Evolutionary conservation across 30 jellyfish, hydroid and myxozoan species (phyloP).

Genomic region (Aurelia aurita): DNA sequence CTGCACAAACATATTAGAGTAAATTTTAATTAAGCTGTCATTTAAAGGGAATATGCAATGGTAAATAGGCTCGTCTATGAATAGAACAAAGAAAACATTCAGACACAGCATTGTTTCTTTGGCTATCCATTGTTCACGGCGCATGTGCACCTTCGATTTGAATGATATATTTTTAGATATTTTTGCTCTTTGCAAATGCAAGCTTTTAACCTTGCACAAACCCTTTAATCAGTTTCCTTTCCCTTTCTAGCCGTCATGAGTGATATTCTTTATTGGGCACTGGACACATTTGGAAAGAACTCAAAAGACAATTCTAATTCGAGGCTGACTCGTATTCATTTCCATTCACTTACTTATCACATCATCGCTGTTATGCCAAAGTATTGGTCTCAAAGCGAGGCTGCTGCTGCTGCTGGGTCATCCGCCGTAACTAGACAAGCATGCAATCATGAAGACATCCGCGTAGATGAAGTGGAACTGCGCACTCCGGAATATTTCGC

Average conservation of each 20-base stretch:
- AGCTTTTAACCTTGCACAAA: no score
- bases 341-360: constrained; percentile 86
- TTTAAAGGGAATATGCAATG: no score
- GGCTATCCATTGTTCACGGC: no score
- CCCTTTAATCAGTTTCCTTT: no score
- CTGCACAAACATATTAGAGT: no score
- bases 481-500: constrained; percentile 91
- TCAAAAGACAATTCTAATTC: constrained; percentile 47
- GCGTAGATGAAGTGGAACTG: constrained; percentile 71
- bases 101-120: no score
- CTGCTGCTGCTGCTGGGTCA: constrained; percentile 98
- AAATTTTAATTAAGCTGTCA: no score
- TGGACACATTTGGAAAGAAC: constrained; percentile 69
- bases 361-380: constrained; percentile 75
- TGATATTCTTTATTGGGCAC: constrained; percentile 78
- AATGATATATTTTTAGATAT: no score
- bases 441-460: constrained; percentile 78
- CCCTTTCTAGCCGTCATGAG: constrained; percentile 80
- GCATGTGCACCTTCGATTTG: no score
- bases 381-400: constrained; percentile 76
- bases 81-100: no score
- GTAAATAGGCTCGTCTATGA: no score
- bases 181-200: no score
- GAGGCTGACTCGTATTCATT: constrained; percentile 87
- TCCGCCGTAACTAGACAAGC: constrained; percentile 90